Evolutionary conservation across 1,140 invertebrate species (phyloP), one percentile per base, ranked within the genome.

Genomic region (Drosophila obscura): DNA sequence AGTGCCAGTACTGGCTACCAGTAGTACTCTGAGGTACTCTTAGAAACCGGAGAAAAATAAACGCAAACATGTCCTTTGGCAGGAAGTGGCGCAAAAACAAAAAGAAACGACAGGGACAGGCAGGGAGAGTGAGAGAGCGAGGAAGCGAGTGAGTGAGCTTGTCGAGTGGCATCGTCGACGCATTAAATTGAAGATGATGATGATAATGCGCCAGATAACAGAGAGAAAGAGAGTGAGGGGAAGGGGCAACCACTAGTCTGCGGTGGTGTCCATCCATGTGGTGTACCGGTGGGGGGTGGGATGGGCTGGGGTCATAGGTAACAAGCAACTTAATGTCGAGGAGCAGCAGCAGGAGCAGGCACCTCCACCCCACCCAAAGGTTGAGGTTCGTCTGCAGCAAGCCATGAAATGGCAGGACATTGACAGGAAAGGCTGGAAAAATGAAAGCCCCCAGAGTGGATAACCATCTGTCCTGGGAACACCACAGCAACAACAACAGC

Each of bases 141-240:
- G 28, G 9, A 11, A 31, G 39, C 52, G 15, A 43, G 11, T 31
- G 62, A 28, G 28, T 51, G 51, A 84, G 81, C 73, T 83, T 88
- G 83, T 88, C 83, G 83, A 87, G 83, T 85, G 78, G 82, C 72
- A 68, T 83, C 71, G 74, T 83, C 78, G 71, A 82, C 84, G 84
- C 85, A 89, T 89, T 89, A 89, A 89, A 84, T 84, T 89, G 85
- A 89, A 89, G 84, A 89, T 89, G 85, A 89, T 88, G 84, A 88
- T 84, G 84, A 89, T 89, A 89, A 89, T 89, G 84, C 77, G 84
- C 68, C 71, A 66, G 84, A 89, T 89, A 89, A 88, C 67, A 13
- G 39, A 50, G 41, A 28, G 41, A 1, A 1, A 19, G 2, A 19
- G 28, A 41, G 44, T 16, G 28, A 11, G 41, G 45, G 45, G 19